Evolutionary conservation across 2,888 invertebrate genomes (phyloP).

Genomic region (Trachelus tabidus): DNA sequence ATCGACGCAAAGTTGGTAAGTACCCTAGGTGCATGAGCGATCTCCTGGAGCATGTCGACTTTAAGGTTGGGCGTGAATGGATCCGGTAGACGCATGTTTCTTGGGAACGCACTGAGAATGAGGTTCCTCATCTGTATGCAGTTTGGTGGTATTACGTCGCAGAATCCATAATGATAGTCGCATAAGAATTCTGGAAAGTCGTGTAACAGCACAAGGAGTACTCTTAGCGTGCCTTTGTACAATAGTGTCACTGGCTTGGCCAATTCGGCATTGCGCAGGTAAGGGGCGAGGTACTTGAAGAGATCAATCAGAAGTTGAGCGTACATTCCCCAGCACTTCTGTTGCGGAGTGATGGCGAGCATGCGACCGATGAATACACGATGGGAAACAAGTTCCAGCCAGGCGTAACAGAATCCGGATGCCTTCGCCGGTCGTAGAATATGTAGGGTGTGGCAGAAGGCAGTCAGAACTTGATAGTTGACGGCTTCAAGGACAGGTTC

Average conservation of each 20-base stretch:
- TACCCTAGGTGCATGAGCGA: conserved; percentile 88
- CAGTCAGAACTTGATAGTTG: conserved; percentile 93
- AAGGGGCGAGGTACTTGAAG: conserved; percentile 97
- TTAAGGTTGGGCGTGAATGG: conserved; percentile 98
- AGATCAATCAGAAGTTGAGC: conserved; percentile 95
- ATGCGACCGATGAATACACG: conserved; percentile 95
- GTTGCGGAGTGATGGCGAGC: conserved; percentile 89
- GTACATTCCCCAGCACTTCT: conserved; percentile 98
- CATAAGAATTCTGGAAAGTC: conserved; percentile 99
- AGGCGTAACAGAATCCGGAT: conserved; percentile 97
- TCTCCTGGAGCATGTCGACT: conserved; percentile 91
- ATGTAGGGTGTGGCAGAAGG: conserved; percentile 95
- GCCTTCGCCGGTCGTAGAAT: conserved; percentile 92
- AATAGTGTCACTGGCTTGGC: conserved; percentile 92
- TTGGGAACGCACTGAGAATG: conserved; percentile 96
- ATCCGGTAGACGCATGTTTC: conserved; percentile 98
- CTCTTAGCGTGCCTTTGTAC: conserved; percentile 95
- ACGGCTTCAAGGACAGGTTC: conserved; percentile 94
- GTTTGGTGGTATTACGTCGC: conserved; percentile 99
- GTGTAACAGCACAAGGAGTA: conserved; percentile 93
- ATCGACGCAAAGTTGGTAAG: conserved; percentile 87
- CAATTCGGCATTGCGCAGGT: conserved; percentile 95
- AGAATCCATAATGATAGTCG: conserved; percentile 99
- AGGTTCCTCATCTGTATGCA: conserved; percentile 99
- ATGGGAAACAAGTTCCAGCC: conserved; percentile 98